These are phyloP conservation scores for Andrena dorsata DNA, from an alignment of 2,888 invertebrate genomes.

Conservation along the genomic window DNA sequence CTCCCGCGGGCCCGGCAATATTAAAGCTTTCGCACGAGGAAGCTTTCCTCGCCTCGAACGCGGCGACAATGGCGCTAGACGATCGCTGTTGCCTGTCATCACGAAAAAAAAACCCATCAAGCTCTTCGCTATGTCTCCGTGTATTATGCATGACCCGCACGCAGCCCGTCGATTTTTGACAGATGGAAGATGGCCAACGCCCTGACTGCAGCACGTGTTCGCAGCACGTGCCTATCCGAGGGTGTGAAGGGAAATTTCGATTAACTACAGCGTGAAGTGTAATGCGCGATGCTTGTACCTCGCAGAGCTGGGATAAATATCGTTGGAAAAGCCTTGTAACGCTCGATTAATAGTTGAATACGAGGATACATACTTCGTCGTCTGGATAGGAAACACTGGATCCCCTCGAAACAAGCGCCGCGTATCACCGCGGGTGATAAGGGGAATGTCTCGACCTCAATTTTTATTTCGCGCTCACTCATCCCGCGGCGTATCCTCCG, in stretches of 20 bases:
- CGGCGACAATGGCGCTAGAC: not conserved
- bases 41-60: not conserved
- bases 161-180: conserved; percentile 71
- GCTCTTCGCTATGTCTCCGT: conserved; percentile 2
- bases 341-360: conserved; percentile 18
- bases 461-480: conserved; percentile 20
- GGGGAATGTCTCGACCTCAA: not conserved
- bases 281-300: conserved; percentile 60
- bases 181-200: conserved; percentile 71
- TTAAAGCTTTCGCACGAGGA: conserved; percentile 45
- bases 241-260: conserved; percentile 75
- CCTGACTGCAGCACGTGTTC: conserved; percentile 66
- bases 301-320: conserved; percentile 60
- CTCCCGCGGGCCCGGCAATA: conserved; percentile 43
- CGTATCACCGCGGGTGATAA: conserved; percentile 13
- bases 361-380: not conserved
- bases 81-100: conserved; percentile 53
- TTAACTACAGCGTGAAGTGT: conserved; percentile 71
- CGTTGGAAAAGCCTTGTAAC: conserved; percentile 36
- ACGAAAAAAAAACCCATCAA: conserved; percentile 34
- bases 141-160: conserved; percentile 69
- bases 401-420: not conserved
- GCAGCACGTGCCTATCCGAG: conserved; percentile 65
- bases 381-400: not conserved
- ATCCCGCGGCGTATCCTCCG: conserved; percentile 9